phyloP scores from a whole-genome alignment of 2,113 vertebrate genomes.

The Thinocorus orbignyianus region DNA sequence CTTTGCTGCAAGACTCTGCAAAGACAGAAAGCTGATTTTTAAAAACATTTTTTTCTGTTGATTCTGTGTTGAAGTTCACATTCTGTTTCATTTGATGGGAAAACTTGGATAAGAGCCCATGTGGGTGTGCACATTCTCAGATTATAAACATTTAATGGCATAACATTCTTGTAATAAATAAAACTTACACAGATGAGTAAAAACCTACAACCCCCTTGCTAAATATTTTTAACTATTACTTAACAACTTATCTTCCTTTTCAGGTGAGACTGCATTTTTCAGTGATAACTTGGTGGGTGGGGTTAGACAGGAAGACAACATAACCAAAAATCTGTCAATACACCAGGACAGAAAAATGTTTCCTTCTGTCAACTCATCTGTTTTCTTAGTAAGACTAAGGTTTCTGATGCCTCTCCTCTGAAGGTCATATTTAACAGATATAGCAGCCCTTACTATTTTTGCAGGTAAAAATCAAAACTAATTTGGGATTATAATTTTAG shows the following conservation, averaged over 20 bases:
- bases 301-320: background rate
- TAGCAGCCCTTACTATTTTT: background rate
- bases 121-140: background rate
- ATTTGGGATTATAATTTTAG: background rate
- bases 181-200: background rate
- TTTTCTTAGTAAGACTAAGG: background rate
- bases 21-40: background rate
- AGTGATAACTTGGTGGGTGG: constrained; percentile 23
- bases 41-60: background rate
- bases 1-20: background rate
- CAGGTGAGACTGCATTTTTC: background rate
- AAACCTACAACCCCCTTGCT: background rate
- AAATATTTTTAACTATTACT: background rate
- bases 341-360: background rate
- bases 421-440: background rate
- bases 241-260: background rate
- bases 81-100: background rate
- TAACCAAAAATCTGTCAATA: background rate
- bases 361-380: constrained; percentile 36
- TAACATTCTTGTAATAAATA: background rate
- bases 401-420: background rate
- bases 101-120: background rate
- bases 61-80: background rate
- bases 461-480: background rate
- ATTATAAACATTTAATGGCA: background rate